Evolutionary conservation across 2,888 invertebrate species (phyloP), one percentile per base, ranked within the genome.

Genomic region (Ophion obscuratus): DNA sequence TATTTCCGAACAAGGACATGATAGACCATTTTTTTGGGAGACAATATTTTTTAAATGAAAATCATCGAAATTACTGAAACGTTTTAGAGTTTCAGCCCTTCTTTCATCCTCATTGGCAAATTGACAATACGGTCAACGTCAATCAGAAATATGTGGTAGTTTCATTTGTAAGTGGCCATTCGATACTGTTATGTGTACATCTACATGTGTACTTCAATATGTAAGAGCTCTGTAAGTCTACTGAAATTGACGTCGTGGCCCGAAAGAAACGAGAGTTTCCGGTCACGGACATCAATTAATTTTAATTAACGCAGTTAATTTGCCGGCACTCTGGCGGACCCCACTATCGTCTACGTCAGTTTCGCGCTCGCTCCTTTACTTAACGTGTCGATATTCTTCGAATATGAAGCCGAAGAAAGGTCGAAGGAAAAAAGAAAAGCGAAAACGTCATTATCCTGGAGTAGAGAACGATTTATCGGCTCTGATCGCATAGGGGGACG

Each of bases 261-360:
- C 61, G 64, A 80, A 80, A 17, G 77, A 71, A 77, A 57, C 36
- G 73, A 53, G 82, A 80, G 73, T 68, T 47, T 66, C 27, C 27
- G 27, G 36, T 64, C 68, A 76, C 73, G 85, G 83, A 80, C 77
- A 83, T 92, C 92, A 90, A 92, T 93, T 91, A 92, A 92, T 91
- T 91, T 91, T 90, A 92, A 92, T 92, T 90, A 93, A 91, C 90
- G 89, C 90, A 90, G 90, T 91, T 91, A 91, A 91, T 92, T 90
- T 89, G 88, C 87, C 87, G 87, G 87, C 73, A 68, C 77, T 83
- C 70, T 79, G 36, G 74, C 74, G 70, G 77, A 70, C 66, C 84
- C 77, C 76, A 47, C 20, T 71, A 79, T 68, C 27, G 64, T 31
- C 77, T 76, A 59, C 75, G 20, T 71, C 59, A 67, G 61, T 78